Conservation (phyloP, 2,797 vertebrate species). For the Hozukius guyotensis region DNA sequence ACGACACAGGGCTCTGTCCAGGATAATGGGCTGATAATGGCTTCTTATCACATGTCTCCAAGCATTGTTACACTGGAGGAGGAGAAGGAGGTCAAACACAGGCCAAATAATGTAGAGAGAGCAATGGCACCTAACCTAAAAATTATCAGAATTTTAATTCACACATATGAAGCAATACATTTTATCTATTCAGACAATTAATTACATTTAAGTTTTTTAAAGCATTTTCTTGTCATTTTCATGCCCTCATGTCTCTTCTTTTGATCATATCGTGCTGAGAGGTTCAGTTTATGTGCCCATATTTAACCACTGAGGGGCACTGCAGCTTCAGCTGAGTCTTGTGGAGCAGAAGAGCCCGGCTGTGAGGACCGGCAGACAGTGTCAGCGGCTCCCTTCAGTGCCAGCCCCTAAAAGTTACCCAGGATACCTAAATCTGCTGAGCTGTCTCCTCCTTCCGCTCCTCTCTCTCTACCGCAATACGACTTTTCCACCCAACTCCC, state of each 20-base stretch:
- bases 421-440: slow-evolving; percentile 77
- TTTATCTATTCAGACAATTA: not conserved
- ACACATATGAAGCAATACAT: not conserved
- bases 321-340: slow-evolving; percentile 63
- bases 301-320: slow-evolving; percentile 69
- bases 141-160: not conserved
- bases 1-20: not conserved
- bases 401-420: slow-evolving; percentile 74
- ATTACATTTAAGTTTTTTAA: not conserved
- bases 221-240: not conserved
- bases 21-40: slow-evolving; percentile 21
- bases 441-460: slow-evolving; percentile 59
- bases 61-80: not conserved
- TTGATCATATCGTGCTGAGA: not conserved
- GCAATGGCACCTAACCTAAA: not conserved
- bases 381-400: slow-evolving; percentile 60
- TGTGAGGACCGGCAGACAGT: slow-evolving; percentile 28
- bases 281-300: not conserved
- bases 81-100: not conserved
- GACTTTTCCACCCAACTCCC: slow-evolving; percentile 65
- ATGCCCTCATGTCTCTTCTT: slow-evolving; percentile 3
- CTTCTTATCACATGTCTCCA: not conserved
- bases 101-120: not conserved
- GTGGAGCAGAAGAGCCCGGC: slow-evolving; percentile 4
- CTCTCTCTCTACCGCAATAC: slow-evolving; percentile 71